Percentiles rank a stretch among this genome's conserved stretches.
Conservation (phyloP, 2,113 vertebrate species). For the Oryzias javanicus region DNA sequence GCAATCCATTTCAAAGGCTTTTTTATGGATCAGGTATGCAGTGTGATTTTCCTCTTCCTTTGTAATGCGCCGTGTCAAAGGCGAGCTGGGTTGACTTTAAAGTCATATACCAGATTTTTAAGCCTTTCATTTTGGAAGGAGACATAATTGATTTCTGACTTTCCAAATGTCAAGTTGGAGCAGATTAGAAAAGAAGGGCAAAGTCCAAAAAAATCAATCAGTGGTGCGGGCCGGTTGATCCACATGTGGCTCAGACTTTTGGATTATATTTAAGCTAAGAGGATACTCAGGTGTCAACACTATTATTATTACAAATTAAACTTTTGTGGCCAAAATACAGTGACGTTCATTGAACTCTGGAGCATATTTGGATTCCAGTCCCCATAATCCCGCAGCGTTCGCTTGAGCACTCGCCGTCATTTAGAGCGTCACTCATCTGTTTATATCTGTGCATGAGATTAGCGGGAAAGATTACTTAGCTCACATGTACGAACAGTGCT, state of each 20-base stretch:
- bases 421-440: slow-evolving; percentile 79
- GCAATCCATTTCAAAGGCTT: slow-evolving; percentile 80
- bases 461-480: slow-evolving; percentile 78
- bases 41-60: slow-evolving; percentile 80
- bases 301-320: slow-evolving; percentile 9
- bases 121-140: slow-evolving; percentile 73
- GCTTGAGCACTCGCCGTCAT: slow-evolving; percentile 74
- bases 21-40: slow-evolving; percentile 80
- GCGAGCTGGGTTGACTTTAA: slow-evolving; percentile 73
- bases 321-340: neutral
- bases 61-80: slow-evolving; percentile 80
- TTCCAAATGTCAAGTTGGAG: slow-evolving; percentile 75
- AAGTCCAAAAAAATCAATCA: slow-evolving; percentile 59
- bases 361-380: slow-evolving; percentile 51
- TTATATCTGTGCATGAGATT: slow-evolving; percentile 82
- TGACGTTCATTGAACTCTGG: slow-evolving; percentile 15
- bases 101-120: slow-evolving; percentile 66
- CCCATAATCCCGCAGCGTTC: slow-evolving; percentile 80
- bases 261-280: slow-evolving; percentile 31
- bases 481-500: slow-evolving; percentile 76
- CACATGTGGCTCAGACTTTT: slow-evolving; percentile 13
- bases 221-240: slow-evolving; percentile 44
- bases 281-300: slow-evolving; percentile 7
- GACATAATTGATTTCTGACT: slow-evolving; percentile 77
- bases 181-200: slow-evolving; percentile 57